Evolutionary conservation across 2,797 vertebrate species (phyloP), one percentile per base, ranked within the genome.

Genomic region (Pangasius macronema): DNA sequence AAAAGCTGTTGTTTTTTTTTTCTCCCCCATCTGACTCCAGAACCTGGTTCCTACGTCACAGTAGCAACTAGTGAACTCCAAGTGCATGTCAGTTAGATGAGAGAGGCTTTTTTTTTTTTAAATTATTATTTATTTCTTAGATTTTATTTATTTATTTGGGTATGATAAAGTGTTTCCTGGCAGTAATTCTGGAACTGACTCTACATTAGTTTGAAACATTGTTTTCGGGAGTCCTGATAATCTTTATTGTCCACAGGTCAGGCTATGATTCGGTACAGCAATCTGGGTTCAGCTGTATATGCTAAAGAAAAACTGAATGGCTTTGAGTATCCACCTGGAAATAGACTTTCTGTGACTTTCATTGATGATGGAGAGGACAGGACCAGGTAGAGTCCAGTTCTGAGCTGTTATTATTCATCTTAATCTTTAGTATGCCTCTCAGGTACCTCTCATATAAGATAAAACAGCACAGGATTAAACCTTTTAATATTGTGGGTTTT

Each of bases 321-420:
- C 2, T 99, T 99, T 92, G 98, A 99, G 87, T 99, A 97, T 91
- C 98, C 98, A 27, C 97, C 97, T 67, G 98, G 98, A 70, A 99
- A 99, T 93, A 94, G 97, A 33, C 94, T 99, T 70, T 95, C 92
- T 3, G 96, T 99, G 16, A 92, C 94, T 87, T 99, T 97, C 90
- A 89, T 97, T 14, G 97, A 98, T 10, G 97, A 99, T 63, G 98
- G 97, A 76, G 97, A 96, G 79, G 97, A 98, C 89, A 95, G 95
- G 67, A 94, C 95, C 91, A 97, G 97, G 98, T 99, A 94, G 93
- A 61, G 95, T 94, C 46, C 16, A 68, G 63, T 63, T 36, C 18
- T 36, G 30, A 49, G 81, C 7, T 24, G 7, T 83, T 83, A 68
- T 83, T 83, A 18, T 63, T 68, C n/a, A 30, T 65, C 27, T 13